Conservation (phyloP, 2,888 invertebrate species). For the Lypha dubia region DNA sequence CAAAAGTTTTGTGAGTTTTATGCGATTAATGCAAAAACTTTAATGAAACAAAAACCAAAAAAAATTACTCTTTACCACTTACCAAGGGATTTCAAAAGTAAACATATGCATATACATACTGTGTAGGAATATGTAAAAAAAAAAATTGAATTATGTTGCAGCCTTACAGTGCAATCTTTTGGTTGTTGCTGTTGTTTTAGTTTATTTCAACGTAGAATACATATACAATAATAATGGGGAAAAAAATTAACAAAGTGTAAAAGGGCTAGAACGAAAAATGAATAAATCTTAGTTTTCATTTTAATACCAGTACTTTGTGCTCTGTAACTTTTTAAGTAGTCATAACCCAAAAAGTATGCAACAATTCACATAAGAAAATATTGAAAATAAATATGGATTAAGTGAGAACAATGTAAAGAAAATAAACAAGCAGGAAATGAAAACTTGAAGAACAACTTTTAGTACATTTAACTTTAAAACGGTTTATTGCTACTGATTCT, state of each 20-base stretch:
- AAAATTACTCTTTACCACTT: slow-evolving; percentile 23
- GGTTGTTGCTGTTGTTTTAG: no score
- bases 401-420: neutral
- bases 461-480: no score
- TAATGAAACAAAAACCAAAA: slow-evolving; percentile 15
- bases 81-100: slow-evolving; percentile 23
- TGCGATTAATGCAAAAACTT: slow-evolving; percentile 3
- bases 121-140: neutral
- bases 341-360: slow-evolving; percentile 56
- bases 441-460: neutral
- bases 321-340: slow-evolving; percentile 45
- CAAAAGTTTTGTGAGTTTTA: slow-evolving; percentile 22
- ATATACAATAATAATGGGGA: neutral
- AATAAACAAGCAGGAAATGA: slow-evolving; percentile 13
- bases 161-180: neutral
- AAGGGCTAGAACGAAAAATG: neutral
- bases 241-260: slow-evolving; percentile 15
- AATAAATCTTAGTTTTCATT: slow-evolving; percentile 16
- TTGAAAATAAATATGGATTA: slow-evolving; percentile 23
- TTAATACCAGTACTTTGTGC: neutral
- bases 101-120: neutral
- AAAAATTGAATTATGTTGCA: slow-evolving; percentile 30
- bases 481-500: no score
- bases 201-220: neutral
- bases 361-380: slow-evolving; percentile 50